Evolutionary conservation across 2,888 invertebrate species (phyloP), one percentile per base, ranked within the genome.

Genomic region (Halictus ligatus): DNA sequence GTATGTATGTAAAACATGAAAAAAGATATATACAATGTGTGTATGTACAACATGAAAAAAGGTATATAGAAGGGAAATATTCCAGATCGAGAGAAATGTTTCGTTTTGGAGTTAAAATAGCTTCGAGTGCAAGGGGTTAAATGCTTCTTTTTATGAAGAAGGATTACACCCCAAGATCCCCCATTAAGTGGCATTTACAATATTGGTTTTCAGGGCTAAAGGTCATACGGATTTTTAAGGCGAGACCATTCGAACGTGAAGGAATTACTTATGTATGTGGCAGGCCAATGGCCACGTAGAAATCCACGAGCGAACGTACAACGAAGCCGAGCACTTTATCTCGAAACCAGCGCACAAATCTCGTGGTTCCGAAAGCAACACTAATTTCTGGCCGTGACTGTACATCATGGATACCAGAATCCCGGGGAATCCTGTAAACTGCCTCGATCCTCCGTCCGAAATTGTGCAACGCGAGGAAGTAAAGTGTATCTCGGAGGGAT

Each of bases 401-500:
- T 71, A 40, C 71, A 71, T 71, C 71, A 43, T n/a, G 71, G 71
- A 71, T n/a, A 69, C 69, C 69, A 40, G 40, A 40, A 69, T 71
- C 71, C 71, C 71, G 71, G 40, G n/a, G 71, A 71, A 71, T 40
- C 40, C 71, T 40, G 43, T n/a, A 71, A 71, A 71, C 71, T n/a
- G 71, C 69, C 69, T 21, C n/a, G 72, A 46, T 58, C 48, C 79
- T 43, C 69, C 40, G 69, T 29, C 67, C 29, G 71, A 78, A 85
- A 81, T 80, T 81, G 79, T 81, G 64, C 81, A 64, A 73, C 48
- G 67, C 82, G 40, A 72, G 80, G 48, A 72, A 78, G 80, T 78
- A 80, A 69, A 85, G 77, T 40, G 79, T 73, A 75, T 35, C 80
- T 76, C 67, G 54, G 21, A 75, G 29, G 72, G 72, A 78, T 69